Conservation (phyloP, 2,113 vertebrate species). For the Sardina pilchardus region DNA sequence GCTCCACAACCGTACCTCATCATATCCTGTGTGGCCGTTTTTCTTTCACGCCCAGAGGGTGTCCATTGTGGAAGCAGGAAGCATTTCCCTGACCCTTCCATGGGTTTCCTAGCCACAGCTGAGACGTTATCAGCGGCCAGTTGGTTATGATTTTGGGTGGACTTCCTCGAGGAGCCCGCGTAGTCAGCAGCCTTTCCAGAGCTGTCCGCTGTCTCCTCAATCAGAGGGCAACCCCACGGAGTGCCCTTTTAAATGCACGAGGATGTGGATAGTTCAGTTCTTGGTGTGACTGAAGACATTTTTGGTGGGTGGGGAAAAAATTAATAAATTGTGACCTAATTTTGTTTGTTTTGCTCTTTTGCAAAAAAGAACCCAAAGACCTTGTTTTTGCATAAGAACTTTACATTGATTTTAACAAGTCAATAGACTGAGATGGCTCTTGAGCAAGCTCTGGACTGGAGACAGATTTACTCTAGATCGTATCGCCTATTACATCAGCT, state of each 20-base stretch:
- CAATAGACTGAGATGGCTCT: background rate
- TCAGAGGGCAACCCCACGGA: background rate
- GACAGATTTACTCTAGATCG: background rate
- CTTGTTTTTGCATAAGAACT: too few species aligned
- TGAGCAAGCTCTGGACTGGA: background rate
- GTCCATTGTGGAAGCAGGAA: background rate
- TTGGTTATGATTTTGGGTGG: background rate
- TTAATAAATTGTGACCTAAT: background rate
- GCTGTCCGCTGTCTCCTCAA: background rate
- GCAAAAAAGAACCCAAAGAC: background rate
- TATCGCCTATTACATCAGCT: background rate
- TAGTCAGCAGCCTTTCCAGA: background rate
- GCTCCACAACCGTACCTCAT: background rate
- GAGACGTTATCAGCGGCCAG: background rate
- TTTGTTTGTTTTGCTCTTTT: background rate
- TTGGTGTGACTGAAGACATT: background rate
- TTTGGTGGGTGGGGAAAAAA: too few species aligned
- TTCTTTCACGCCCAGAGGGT: background rate
- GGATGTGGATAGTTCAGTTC: background rate
- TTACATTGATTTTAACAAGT: background rate
- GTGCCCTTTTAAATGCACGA: background rate
- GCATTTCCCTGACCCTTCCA: constrained; percentile 4
- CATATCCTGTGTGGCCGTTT: background rate
- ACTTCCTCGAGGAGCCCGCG: background rate
- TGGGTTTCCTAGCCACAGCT: background rate